phyloP scores from a whole-genome alignment of 2,888 invertebrate genomes.

The Clostera curtula region DNA sequence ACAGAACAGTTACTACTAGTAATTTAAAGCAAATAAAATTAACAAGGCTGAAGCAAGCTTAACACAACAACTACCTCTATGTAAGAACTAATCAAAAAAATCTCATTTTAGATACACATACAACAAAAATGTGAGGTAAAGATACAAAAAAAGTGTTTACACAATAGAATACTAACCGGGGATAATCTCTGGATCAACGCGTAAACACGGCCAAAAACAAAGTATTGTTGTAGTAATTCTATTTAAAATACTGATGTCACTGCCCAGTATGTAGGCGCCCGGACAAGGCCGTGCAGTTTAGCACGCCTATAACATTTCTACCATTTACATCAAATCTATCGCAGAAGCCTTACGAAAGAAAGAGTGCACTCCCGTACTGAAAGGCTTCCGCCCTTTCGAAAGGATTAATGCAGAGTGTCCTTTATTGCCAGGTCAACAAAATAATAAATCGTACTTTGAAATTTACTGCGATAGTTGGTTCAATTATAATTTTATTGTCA shows the following conservation, averaged over 20 bases:
- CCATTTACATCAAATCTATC: constrained; percentile 24
- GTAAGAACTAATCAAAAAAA: no score
- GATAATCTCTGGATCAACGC: constrained; percentile 4
- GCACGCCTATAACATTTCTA: constrained; percentile 27
- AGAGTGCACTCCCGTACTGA: constrained; percentile 5
- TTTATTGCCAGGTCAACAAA: no score
- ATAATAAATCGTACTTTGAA: no score
- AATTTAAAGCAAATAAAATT: no score
- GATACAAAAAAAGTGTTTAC: constrained; percentile 6
- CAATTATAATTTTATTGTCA: no score
- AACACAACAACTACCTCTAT: no score
- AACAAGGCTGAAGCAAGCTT: no score
- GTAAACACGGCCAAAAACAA: constrained; percentile 29
- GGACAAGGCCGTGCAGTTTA: constrained; percentile 46
- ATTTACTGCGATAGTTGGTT: no score
- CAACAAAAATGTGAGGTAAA: constrained; percentile 2
- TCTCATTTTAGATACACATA: no score
- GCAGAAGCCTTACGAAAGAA: constrained; percentile 9
- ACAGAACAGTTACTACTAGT: no score
- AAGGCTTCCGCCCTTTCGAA: constrained; percentile 7
- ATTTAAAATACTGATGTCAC: constrained; percentile 71
- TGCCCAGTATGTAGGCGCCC: constrained; percentile 44
- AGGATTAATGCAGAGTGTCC: no score
- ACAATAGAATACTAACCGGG: constrained; percentile 20
- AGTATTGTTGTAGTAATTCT: constrained; percentile 45